Evolutionary conservation across 2,888 invertebrate genomes (phyloP), one percentile per base, ranked within the genome.

Genomic region (Hypsopygia costalis): DNA sequence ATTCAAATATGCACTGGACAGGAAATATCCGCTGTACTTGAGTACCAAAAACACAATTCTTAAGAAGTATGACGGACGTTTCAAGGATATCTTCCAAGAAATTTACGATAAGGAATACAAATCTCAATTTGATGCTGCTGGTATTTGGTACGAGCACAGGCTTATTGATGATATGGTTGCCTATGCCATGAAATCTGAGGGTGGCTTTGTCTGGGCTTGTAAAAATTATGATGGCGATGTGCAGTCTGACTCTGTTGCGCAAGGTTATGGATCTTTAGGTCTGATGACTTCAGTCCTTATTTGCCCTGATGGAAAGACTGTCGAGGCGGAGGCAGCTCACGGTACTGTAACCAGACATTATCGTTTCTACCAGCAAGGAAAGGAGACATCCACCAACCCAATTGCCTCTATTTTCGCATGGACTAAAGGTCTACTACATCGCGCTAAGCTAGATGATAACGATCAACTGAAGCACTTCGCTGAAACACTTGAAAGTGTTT

Each of bases 221-320:
- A 99, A 99, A 80, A 99, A 99, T 81, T 99, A 99, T 74, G 99
- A 99, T 69, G 99, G 99, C 30, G 99, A 99, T 82, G 99, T 99
- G 0, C 99, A 99, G 80, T 98, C 98, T 0, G 99, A 99, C 81
- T 96, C 98, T 0, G 97, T 99, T 20, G 99, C 99, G 44, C 99
- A 99, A 86, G 98, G 98, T 22, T 97, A 94, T 60, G 97, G 99
- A 8, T 98, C 98, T 0, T 90, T 99, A 43, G 99, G 99, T 54
- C 91, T 99, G 56, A 99, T 99, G 99, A 99, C 99, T 0, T 98
- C 98, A 8, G 99, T 99, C 1, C 90, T 99, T 30, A 81, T 99
- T 40, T 98, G 98, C 69, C 99, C 99, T 3, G 99, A 99, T 88
- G 99, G 99, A 20, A 97, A 97, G 76, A 99, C 99, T 0, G 95